Conservation (phyloP, 2,113 vertebrate species). For the Podarcis cretensis region DNA sequence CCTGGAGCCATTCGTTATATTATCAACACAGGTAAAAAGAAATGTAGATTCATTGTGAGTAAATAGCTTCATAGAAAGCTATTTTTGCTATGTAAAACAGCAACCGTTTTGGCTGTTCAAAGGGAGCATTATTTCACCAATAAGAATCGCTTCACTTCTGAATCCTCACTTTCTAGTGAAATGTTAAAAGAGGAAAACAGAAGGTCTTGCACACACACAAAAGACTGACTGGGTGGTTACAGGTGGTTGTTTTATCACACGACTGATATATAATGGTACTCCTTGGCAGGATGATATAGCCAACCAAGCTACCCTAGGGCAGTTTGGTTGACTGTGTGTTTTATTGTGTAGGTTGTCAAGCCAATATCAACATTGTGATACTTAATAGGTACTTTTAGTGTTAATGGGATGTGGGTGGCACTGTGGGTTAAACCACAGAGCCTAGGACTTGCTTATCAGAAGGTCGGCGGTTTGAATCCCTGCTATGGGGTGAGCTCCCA, state of each 20-base stretch:
- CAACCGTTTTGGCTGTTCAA: background rate
- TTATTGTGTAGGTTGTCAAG: background rate
- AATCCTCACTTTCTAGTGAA: background rate
- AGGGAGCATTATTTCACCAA: background rate
- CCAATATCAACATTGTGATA: background rate
- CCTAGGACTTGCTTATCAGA: too few relatives aligned
- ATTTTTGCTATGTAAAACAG: background rate
- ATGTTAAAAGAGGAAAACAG: background rate
- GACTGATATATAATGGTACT: background rate
- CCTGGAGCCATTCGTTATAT: slow-evolving; percentile 94
- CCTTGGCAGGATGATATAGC: background rate
- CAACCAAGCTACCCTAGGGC: background rate
- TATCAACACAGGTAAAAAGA: slow-evolving; percentile 89
- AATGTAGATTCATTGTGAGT: background rate
- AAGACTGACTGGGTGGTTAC: background rate
- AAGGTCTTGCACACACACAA: background rate
- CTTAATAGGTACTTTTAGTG: background rate
- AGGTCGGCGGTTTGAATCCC: too few relatives aligned
- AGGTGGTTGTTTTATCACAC: background rate
- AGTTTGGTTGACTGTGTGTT: background rate
- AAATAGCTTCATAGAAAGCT: background rate
- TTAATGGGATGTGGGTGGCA: background rate
- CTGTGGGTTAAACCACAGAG: too few relatives aligned
- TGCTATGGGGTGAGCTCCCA: too few relatives aligned
- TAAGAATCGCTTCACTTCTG: background rate